A percentile compares a stretch with the other conserved stretches of the same genome.
Evolutionary conservation across 2,888 invertebrate species (phyloP).

Genomic region (Falcaria lacertinaria): DNA sequence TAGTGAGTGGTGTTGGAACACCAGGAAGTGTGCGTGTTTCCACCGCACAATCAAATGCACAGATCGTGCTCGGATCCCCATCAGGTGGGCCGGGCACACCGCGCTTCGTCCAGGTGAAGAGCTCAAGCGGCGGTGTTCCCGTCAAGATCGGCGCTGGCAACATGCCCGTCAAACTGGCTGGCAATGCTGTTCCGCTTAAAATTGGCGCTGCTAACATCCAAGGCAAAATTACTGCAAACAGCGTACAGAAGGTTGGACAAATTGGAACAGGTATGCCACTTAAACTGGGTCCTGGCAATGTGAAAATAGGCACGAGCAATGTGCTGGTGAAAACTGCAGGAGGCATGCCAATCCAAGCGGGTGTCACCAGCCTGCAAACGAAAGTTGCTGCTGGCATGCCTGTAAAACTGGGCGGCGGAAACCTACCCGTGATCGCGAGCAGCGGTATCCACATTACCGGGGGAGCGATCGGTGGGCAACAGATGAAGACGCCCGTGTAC

Average conservation of each 20-base stretch:
- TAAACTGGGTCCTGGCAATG: constrained; percentile 66
- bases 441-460: constrained; percentile 60
- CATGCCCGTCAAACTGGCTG: constrained; percentile 60
- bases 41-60: constrained; percentile 57
- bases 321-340: constrained; percentile 68
- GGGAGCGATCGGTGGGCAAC: constrained; percentile 50
- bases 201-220: constrained; percentile 64
- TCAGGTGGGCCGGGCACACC: constrained; percentile 52
- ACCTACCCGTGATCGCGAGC: constrained; percentile 58
- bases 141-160: constrained; percentile 61
- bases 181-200: constrained; percentile 61
- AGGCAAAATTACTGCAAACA: constrained; percentile 56
- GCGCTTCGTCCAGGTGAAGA: constrained; percentile 68
- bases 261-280: constrained; percentile 47
- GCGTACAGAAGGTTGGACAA: constrained; percentile 56
- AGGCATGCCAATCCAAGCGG: constrained; percentile 58
- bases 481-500: constrained; percentile 68
- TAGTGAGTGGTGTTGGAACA: constrained; percentile 62
- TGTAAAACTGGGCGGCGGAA: constrained; percentile 62
- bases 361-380: constrained; percentile 50
- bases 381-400: constrained; percentile 59
- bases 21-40: constrained; percentile 60
- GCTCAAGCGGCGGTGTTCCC: constrained; percentile 48
- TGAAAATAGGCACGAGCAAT: constrained; percentile 70
- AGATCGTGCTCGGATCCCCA: constrained; percentile 56